A percentile compares a stretch with the other conserved stretches of the same genome.
These are phyloP conservation scores for Clusia tigrina DNA, from an alignment of 2,888 invertebrate species.

Conservation along the genomic window DNA sequence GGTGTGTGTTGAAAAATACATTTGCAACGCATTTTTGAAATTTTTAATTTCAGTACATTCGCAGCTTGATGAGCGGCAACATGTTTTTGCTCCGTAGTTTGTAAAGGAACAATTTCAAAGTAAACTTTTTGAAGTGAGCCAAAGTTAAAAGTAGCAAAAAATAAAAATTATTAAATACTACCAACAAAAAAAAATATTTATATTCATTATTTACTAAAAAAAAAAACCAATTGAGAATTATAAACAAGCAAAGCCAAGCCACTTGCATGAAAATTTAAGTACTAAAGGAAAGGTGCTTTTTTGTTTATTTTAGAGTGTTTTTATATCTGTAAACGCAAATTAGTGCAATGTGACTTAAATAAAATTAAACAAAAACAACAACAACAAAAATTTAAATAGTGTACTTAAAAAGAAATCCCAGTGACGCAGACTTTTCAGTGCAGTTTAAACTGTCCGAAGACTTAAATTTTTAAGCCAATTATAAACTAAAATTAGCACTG, in stretches of 20 bases:
- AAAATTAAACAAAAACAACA: neutral
- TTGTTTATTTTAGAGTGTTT: neutral
- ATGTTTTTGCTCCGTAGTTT: constrained; percentile 39
- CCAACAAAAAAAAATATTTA: neutral
- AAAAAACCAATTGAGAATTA: constrained; percentile 10
- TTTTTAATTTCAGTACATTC: constrained; percentile 50
- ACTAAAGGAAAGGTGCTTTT: neutral
- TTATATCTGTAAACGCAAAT: neutral
- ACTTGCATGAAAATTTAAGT: constrained; percentile 15
- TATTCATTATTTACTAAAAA: neutral
- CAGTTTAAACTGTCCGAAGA: neutral
- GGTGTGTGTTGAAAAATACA: constrained; percentile 18
- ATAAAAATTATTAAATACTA: neutral
- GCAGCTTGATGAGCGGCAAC: constrained; percentile 54
- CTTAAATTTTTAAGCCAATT: neutral
- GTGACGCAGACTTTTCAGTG: neutral
- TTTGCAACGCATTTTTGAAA: constrained; percentile 25
- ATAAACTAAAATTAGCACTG: constrained; percentile 19
- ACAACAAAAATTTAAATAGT: neutral
- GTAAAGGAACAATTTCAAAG: constrained; percentile 13
- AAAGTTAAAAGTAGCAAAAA: neutral
- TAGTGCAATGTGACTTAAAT: constrained; percentile 1
- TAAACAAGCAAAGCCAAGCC: neutral
- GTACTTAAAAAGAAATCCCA: neutral
- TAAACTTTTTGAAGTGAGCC: neutral